Evolutionary conservation across 1,140 invertebrate genomes (phyloP).

Genomic region (Eciton burchellii): DNA sequence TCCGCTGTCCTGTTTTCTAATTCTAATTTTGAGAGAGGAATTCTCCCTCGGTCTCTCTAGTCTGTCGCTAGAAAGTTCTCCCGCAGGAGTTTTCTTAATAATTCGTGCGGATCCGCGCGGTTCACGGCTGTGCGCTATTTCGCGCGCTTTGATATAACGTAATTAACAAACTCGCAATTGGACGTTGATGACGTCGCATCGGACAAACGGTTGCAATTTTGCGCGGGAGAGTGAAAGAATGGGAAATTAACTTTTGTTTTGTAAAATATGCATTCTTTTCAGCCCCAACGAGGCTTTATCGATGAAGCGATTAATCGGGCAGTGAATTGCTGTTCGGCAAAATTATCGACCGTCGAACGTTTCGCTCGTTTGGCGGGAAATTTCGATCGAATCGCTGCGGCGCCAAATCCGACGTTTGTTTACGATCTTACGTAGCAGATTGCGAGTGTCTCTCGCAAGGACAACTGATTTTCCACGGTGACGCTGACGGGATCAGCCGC

Average conservation of each 20-base stretch:
- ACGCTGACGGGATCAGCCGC: conserved; percentile 72
- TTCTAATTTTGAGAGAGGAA: too few species aligned
- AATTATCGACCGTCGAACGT: not conserved
- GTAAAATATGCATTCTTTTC: not conserved
- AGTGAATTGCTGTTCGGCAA: not conserved
- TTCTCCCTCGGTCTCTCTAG: too few species aligned
- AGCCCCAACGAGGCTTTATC: not conserved
- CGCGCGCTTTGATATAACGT: not conserved
- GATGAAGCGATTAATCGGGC: too few species aligned
- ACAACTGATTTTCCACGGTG: conserved; percentile 69
- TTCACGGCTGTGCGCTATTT: too few species aligned
- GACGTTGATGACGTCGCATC: not conserved
- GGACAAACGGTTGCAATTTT: not conserved
- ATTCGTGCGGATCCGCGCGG: not conserved
- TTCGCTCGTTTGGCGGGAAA: not conserved
- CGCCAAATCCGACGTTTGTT: conserved; percentile 22
- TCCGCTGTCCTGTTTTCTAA: too few species aligned
- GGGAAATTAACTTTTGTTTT: not conserved
- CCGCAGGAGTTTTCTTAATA: conserved; percentile 7
- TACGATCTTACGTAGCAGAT: conserved; percentile 17
- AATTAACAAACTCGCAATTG: not conserved
- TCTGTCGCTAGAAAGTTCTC: not conserved
- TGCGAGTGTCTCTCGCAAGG: conserved; percentile 34
- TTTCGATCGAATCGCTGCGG: not conserved
- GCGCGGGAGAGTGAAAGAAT: not conserved